phyloP scores from a whole-genome alignment of 2,797 vertebrate genomes.

The Prunella strophiata region DNA sequence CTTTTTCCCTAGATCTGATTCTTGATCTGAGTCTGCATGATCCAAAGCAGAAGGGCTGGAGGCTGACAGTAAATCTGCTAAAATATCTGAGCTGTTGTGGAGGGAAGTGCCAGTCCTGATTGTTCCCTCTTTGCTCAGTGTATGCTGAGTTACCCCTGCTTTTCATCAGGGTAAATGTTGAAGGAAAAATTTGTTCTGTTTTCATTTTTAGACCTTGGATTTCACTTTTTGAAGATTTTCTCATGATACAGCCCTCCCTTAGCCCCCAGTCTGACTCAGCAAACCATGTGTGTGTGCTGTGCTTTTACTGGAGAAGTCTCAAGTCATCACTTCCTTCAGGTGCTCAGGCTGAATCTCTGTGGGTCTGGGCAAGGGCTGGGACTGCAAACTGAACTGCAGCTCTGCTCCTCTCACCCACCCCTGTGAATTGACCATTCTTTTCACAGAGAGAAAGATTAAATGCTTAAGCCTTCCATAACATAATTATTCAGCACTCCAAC shows the following conservation, averaged over 20 bases:
- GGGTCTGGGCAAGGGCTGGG: background rate
- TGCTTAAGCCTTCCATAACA: background rate
- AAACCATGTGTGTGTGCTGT: background rate
- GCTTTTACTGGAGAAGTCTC: background rate
- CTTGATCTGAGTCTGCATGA: background rate
- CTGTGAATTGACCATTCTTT: background rate
- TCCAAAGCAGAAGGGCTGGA: slow-evolving; percentile 22
- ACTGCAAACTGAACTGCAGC: background rate
- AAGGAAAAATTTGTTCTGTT: background rate
- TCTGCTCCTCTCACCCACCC: background rate
- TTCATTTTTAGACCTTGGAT: background rate
- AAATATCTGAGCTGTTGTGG: background rate
- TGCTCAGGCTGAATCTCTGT: background rate
- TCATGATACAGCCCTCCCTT: background rate
- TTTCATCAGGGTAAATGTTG: background rate
- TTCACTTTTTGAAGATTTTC: background rate
- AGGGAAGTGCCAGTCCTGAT: background rate
- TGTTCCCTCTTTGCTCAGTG: background rate
- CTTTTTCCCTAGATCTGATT: slow-evolving; percentile 28
- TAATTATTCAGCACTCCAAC: background rate
- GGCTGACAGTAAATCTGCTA: slow-evolving; percentile 9
- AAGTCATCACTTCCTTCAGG: background rate
- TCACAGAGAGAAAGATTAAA: background rate
- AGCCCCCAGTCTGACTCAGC: background rate
- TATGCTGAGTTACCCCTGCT: background rate